Evolutionary conservation across 1,140 invertebrate genomes (phyloP), one percentile per base, ranked within the genome.

Genomic region (Phenacoccus solenopsis): DNA sequence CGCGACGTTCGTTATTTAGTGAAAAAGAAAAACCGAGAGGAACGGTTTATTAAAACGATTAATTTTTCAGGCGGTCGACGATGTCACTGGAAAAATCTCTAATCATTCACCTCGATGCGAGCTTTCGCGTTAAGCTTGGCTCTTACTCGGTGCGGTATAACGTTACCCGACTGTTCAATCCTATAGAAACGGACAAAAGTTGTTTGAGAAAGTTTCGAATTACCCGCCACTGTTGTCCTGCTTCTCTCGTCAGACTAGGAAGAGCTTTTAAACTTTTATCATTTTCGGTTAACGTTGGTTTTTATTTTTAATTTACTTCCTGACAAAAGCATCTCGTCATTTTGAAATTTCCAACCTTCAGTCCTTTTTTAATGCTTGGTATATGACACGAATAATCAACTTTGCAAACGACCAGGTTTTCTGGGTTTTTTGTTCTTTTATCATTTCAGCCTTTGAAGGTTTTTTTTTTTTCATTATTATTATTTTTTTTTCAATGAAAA

Each of bases 181-280:
- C 38, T 16, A n/a, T n/a, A 49, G 16, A 49, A 49, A 49, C 38
- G 38, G 20, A 49, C 38, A 49, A 49, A 49, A 49, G 38, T 49
- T 49, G 38, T 49, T 49, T 49, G 38, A 49, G 38, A 49, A 49
- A 49, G 38, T 49, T 49, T 49, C 38, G 5, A 49, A 49, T 49
- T 49, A 49, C 38, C 20, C 38, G 20, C 38, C 20, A 49, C 16
- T 49, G 38, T n/a, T 49, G 38, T 49, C 5, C 38, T 49, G 16
- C 38, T 49, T 2, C 16, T n/a, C n/a, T 49, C 38, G 38, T 49
- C 20, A 49, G 38, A 49, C 16, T 5, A 7, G 13, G 38, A 49
- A 49, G 38, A 49, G 38, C 38, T 49, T 49, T 49, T 49, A 49
- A 49, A 49, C 38, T 49, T n/a, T 49, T 49, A 49, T 49, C 38